Evolutionary conservation across 2,797 vertebrate species (phyloP).

Genomic region (Aldrovandia affinis): DNA sequence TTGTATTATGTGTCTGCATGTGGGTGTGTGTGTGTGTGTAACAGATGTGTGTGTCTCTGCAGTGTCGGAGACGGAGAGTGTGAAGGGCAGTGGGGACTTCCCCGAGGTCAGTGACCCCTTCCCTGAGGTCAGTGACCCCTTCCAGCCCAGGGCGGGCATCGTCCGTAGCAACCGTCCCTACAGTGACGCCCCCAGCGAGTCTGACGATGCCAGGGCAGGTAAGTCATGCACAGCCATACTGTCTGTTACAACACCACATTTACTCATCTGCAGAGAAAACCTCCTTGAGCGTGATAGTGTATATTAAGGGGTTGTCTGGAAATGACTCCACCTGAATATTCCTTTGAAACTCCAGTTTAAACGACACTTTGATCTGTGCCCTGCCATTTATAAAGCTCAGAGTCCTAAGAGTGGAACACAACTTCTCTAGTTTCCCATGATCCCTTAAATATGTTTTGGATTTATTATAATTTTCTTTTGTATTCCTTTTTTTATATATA

Average conservation of each 20-base stretch:
- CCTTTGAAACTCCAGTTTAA: too few species aligned
- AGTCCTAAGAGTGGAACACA: too few species aligned
- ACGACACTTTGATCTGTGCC: too few species aligned
- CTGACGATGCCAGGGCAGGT: slow-evolving; percentile 62
- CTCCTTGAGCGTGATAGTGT: too few species aligned
- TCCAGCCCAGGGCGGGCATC: slow-evolving; percentile 61
- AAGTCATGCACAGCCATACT: slow-evolving; percentile 2
- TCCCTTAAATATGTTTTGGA: too few species aligned
- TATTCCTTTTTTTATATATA: too few species aligned
- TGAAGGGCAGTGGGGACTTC: slow-evolving; percentile 71
- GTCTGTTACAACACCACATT: not conserved
- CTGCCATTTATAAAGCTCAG: too few species aligned
- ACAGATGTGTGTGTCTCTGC: slow-evolving; percentile 5
- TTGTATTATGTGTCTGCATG: not conserved
- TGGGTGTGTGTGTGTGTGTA: slow-evolving; percentile 42
- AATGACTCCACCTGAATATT: too few species aligned
- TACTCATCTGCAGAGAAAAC: too few species aligned
- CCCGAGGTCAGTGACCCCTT: slow-evolving; percentile 64
- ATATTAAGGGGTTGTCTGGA: too few species aligned
- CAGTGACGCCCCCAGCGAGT: slow-evolving; percentile 51
- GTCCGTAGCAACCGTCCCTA: slow-evolving; percentile 66
- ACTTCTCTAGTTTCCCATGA: too few species aligned
- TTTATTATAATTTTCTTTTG: too few species aligned
- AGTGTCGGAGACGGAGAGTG: slow-evolving; percentile 73
- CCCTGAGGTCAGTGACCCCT: slow-evolving; percentile 54